A percentile compares a stretch with the other conserved stretches of the same genome.
These are phyloP conservation scores for Danio albolineatus DNA, from an alignment of 2,797 vertebrate species.

Conservation along the genomic window DNA sequence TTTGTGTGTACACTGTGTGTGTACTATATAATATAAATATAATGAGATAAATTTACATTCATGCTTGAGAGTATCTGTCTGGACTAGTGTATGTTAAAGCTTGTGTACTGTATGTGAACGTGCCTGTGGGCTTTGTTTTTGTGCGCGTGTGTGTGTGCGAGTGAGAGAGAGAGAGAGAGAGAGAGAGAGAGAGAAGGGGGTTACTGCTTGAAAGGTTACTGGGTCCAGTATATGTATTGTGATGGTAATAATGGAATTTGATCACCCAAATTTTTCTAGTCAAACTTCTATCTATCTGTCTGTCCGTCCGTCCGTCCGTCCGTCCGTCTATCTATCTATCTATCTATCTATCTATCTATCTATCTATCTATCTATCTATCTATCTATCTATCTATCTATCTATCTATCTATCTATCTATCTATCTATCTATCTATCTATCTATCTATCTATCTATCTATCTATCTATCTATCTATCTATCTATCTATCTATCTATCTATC, in stretches of 20 bases:
- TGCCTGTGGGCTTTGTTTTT: neutral
- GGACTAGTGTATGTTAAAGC: slow-evolving; percentile 27
- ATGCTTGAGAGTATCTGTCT: slow-evolving; percentile 27
- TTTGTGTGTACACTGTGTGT: neutral
- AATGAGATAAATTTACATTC: slow-evolving; percentile 4
- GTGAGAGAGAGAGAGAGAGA: neutral
- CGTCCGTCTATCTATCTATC: no score
- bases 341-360: no score
- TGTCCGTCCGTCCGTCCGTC: no score
- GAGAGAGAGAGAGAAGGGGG: neutral
- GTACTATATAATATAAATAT: slow-evolving; percentile 10
- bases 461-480: no score
- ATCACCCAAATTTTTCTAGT: neutral
- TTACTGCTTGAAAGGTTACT: neutral
- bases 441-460: no score
- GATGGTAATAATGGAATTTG: slow-evolving; percentile 8
- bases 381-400: no score
- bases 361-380: no score
- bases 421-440: no score
- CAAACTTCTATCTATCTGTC: neutral
- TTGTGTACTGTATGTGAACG: slow-evolving; percentile 14
- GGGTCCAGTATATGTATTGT: slow-evolving; percentile 24
- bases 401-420: no score
- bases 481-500: no score
- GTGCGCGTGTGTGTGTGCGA: neutral